Base-by-base conservation (phyloP, 2,888 invertebrate genomes). In the Lymantria dispar region DNA sequence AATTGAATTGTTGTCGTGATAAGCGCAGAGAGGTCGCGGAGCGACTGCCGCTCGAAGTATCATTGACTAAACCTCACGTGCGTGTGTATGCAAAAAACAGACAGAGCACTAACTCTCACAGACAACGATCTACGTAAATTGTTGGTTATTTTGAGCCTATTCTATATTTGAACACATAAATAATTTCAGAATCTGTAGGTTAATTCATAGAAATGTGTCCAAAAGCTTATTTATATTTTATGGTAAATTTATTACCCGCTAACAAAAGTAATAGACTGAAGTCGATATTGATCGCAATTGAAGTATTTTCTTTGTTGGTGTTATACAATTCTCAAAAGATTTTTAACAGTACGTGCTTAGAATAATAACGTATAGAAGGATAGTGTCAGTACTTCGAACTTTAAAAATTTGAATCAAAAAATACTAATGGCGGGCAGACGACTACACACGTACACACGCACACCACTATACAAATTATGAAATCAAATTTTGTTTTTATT, bases 41-140 rank as follows among this genome's bases (percentile, higher is more conserved):
- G 72, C 84, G 85, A 89, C 89, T 89, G 88, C 63, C 74, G 78
- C 72, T 68, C 76, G 78, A 71, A 78, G 73, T 86, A 82, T 81
- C 85, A 82, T 80, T 80, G 74, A 80, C 73, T 81, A 81, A 78
- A 81, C 68, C 76, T 85, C 87, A 88, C 87, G 88, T 87, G 87
- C 77, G 79, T 74, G 74, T 71, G 73, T 80, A 86, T 85, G 88
- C 89, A 88, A 87, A 87, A 83, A 87, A 81, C 79, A 79, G 76
- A 80, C 22, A 22, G 22, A 22, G 30, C 11, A 42, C 42, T 29
- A 22, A 29, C 42, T 42, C 42, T n/a, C 78, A 72, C 65, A 85
- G 83, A 83, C 58, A 50, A 64, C 55, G 57, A 63, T 57, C 61
- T 58, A 68, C 63, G 69, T 65, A 63, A 63, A 68, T 60, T 65